Conservation (phyloP, 2,888 invertebrate genomes). For the Chalcis sispes region DNA sequence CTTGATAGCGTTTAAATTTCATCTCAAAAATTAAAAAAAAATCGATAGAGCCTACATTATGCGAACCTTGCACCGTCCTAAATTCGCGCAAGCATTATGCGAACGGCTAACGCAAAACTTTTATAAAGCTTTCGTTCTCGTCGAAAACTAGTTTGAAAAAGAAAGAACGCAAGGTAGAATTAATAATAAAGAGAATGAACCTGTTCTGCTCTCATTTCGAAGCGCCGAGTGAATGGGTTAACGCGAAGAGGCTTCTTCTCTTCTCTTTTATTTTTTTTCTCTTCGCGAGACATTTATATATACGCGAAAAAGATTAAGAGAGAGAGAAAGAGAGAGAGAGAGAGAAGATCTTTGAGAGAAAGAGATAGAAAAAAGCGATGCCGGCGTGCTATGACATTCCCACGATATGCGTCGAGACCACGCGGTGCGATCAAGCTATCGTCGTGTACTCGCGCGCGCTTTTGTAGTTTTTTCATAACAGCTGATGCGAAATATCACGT, state of each 20-base stretch:
- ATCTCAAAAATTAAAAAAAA: too few relatives aligned
- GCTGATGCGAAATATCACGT: constrained; percentile 26
- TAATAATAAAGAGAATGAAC: too few relatives aligned
- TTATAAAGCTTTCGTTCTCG: too few relatives aligned
- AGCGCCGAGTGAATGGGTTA: neutral
- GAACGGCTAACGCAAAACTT: too few relatives aligned
- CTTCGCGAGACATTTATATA: constrained; percentile 44
- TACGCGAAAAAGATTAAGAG: constrained; percentile 40
- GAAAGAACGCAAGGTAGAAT: too few relatives aligned
- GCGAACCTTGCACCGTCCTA: too few relatives aligned
- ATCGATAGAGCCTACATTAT: too few relatives aligned
- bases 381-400: constrained; percentile 64
- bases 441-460: constrained; percentile 46
- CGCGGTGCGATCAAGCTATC: constrained; percentile 19
- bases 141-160: too few relatives aligned
- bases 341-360: constrained; percentile 48
- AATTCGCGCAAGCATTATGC: too few relatives aligned
- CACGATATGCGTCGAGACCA: constrained; percentile 69
- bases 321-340: constrained; percentile 33
- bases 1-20: too few relatives aligned
- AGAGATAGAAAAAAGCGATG: too few relatives aligned
- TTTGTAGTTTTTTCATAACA: neutral
- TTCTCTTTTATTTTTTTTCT: too few relatives aligned
- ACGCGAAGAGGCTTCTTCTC: neutral
- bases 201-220: neutral